A percentile compares a stretch with the other conserved stretches of the same genome.
Conservation (phyloP, 2,113 vertebrate species). For the Trichomycterus rosablanca region DNA sequence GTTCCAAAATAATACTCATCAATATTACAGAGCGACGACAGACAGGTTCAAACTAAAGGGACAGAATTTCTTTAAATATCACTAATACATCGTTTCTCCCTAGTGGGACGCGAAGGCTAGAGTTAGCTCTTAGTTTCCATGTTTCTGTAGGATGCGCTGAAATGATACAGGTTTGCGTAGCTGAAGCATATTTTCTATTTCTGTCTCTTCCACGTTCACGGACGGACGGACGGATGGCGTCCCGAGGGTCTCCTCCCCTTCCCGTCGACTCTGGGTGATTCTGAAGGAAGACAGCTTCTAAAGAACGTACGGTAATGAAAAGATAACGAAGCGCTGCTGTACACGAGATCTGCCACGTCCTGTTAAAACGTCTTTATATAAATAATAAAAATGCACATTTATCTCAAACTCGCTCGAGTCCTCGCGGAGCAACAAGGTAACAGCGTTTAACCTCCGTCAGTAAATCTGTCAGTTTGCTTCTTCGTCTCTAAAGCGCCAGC, state of each 20-base stretch:
- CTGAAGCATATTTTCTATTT: slow-evolving; percentile 68
- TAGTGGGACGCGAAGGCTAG: slow-evolving; percentile 59
- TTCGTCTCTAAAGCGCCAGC: slow-evolving; percentile 39
- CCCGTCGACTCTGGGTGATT: slow-evolving; percentile 26
- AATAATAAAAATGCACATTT: slow-evolving; percentile 79
- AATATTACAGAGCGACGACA: slow-evolving; percentile 70
- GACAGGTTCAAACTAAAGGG: slow-evolving; percentile 75
- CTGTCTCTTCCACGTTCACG: slow-evolving; percentile 53
- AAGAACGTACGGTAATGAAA: slow-evolving; percentile 57
- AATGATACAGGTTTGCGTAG: slow-evolving; percentile 65
- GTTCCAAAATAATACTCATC: slow-evolving; percentile 75
- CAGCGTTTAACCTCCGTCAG: slow-evolving; percentile 14
- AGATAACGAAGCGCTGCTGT: slow-evolving; percentile 61
- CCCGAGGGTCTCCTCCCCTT: slow-evolving; percentile 11
- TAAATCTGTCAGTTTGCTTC: slow-evolving; percentile 23
- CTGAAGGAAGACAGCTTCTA: slow-evolving; percentile 61
- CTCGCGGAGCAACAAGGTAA: slow-evolving; percentile 61
- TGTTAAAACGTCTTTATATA: slow-evolving; percentile 77
- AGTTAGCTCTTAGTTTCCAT: slow-evolving; percentile 64
- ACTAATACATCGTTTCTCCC: slow-evolving; percentile 71
- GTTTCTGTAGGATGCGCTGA: slow-evolving; percentile 67
- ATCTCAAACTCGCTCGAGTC: slow-evolving; percentile 59
- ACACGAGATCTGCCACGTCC: slow-evolving; percentile 61
- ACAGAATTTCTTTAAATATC: slow-evolving; percentile 75
- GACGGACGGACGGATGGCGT: slow-evolving; percentile 45